Evolutionary conservation across 2,113 vertebrate species (phyloP), one percentile per base, ranked within the genome.

Genomic region (Bubo bubo): DNA sequence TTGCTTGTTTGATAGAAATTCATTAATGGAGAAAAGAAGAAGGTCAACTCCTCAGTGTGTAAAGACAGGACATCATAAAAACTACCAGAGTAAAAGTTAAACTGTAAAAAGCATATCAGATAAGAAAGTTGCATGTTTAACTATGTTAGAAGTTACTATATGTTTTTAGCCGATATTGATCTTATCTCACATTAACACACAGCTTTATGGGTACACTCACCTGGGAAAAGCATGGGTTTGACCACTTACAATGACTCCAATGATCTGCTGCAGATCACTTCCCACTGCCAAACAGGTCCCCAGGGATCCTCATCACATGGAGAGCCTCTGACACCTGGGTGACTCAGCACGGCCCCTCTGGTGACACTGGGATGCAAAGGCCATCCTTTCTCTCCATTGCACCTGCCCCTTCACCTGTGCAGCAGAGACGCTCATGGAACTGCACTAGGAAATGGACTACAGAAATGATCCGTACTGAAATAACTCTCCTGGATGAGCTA

Each of bases 381-480:
- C 10, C 43, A 76, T 6, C 45, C 21, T 43, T 26, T n/a, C 22
- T 22, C 35, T n/a, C 49, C 26, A 6, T 13, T 20, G 8, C 8
- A 58, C 15, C 17, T 32, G 30, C n/a, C 52, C 13, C 43, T 68
- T 14, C 20, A 50, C 39, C 35, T 30, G 34, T 2, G 1, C 49
- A n/a, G 15, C 15, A 37, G 26, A 49, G 63, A 2, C 4, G 1
- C 6, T 27, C 3, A 0, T 12, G 2, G 64, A 64, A 35, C 18
- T n/a, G 24, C 2, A 3, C 13, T 39, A 49, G 28, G 15, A 84
- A 75, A 52, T 12, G 21, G 20, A 37, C 39, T 60, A 10, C 6
- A 22, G 15, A 39, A 72, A 64, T 5, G 11, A 7, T 34, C 49
- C 4, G 1, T 17, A 27, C 28, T 28, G 19, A 53, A 80, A 28